Base-by-base conservation (phyloP, 37 sponge, comb jelly and placozoan species). In the Axinella damicornis region DNA sequence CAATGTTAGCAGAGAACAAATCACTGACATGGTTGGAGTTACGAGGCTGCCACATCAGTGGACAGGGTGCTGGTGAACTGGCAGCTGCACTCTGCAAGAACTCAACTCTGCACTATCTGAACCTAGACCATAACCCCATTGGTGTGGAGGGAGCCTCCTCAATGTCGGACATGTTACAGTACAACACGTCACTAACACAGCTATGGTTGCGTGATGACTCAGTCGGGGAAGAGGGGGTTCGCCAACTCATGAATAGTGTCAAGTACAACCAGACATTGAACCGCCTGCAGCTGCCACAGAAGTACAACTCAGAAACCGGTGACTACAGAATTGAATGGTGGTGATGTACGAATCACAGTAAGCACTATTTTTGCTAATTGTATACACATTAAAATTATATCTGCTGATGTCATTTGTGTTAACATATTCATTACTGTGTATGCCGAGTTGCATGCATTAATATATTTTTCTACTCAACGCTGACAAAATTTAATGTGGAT, bases 1-100 rank as follows among this genome's bases (percentile, higher is more conserved):
- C 31, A 67, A 67, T 67, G 68, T 31, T 67, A 67, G 32, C 12
- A 34, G 32, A 18, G 32, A 67, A 67, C 68, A 67, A 34, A 33
- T 67, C 68, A 67, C 68, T 67, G 32, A 34, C 27, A 34, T 6
- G 2, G 6, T 34, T 67, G 68, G 9, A 5, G 20, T 34, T 67
- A 19, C 14, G 1, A 16, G 32, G 68, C 33, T 67, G 68, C 46
- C 46, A 61, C 27, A 61, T 61, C 27, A 61, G 62, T 61, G 62
- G 27, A 28, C 27, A 28, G 5, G 62, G 62, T 28, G 62, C 62
- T 28, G 12, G n/a, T 28, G 62, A 22, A 22, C 62, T 61, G 27
- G 62, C 62, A 28, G 27, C n/a, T 22, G 62, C 62, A 22, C 62
- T 61, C 62, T 25, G 27, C 27, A 22, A 61, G 27, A 61, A 61